Conservation (phyloP, 1,140 invertebrate species). For the Camponotus vicinus region DNA sequence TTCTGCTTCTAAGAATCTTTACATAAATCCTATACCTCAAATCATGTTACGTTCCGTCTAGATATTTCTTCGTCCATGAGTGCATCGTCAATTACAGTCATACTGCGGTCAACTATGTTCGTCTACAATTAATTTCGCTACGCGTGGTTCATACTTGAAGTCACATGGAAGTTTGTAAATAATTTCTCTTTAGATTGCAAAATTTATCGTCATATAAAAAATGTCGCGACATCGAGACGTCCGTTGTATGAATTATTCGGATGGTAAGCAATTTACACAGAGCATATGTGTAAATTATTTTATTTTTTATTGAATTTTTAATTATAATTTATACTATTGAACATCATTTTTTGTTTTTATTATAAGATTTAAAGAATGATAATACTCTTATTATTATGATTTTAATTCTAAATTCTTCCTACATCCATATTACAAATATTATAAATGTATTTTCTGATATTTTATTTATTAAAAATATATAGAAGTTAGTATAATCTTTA, state of each 20-base stretch:
- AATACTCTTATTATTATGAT: neutral
- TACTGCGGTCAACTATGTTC: neutral
- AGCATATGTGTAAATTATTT: neutral
- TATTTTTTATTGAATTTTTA: neutral
- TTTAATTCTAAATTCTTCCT: neutral
- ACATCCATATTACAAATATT: neutral
- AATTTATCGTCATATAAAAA: constrained; percentile 12
- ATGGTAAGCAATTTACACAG: constrained; percentile 85
- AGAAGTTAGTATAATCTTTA: neutral
- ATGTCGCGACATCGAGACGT: constrained; percentile 94
- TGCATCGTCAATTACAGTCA: too few relatives aligned
- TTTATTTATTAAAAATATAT: neutral
- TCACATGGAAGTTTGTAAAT: constrained; percentile 17
- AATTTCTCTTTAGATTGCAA: neutral
- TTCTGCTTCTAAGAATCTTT: too few relatives aligned
- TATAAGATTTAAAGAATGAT: neutral
- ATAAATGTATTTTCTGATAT: neutral
- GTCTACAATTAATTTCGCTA: neutral
- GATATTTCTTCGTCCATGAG: too few relatives aligned
- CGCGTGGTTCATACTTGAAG: neutral
- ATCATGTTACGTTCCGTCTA: too few relatives aligned
- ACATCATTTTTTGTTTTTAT: constrained; percentile 2
- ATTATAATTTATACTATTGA: neutral
- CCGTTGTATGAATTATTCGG: constrained; percentile 91
- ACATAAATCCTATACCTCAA: too few relatives aligned